Conservation (phyloP, 2,113 vertebrate species). For the Etheostoma spectabile region DNA sequence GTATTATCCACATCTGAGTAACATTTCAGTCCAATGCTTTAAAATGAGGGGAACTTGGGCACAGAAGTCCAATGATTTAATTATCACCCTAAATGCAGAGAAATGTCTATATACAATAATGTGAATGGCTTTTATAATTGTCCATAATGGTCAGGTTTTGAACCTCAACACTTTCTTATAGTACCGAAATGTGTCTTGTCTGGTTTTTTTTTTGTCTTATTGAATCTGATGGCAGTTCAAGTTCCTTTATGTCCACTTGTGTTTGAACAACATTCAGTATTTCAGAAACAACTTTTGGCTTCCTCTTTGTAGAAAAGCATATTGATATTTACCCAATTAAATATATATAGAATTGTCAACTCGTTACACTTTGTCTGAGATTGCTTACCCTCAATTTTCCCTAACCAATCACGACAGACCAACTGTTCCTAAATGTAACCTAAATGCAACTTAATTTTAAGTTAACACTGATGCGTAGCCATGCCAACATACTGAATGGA, state of each 20-base stretch:
- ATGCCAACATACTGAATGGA: too few relatives aligned
- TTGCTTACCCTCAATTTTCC: too few relatives aligned
- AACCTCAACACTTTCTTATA: background rate
- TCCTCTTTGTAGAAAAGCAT: background rate
- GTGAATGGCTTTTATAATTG: background rate
- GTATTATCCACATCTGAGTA: constrained; percentile 6
- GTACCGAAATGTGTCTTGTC: background rate
- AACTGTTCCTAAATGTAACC: too few relatives aligned
- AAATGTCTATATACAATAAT: background rate
- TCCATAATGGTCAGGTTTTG: background rate
- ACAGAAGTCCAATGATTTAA: background rate
- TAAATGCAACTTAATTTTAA: too few relatives aligned
- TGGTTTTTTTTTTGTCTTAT: background rate
- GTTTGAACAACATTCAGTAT: background rate
- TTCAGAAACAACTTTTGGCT: too few relatives aligned
- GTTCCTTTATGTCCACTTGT: background rate
- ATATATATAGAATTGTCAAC: background rate
- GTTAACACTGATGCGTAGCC: too few relatives aligned
- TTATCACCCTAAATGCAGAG: background rate
- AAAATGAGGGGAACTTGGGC: background rate
- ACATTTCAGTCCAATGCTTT: background rate
- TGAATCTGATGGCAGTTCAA: background rate
- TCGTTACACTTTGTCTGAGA: too few relatives aligned
- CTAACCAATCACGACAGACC: too few relatives aligned
- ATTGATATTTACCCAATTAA: background rate